These are phyloP conservation scores for Medauroidea extradentata DNA, from an alignment of 1,140 invertebrate genomes.

Conservation along the genomic window DNA sequence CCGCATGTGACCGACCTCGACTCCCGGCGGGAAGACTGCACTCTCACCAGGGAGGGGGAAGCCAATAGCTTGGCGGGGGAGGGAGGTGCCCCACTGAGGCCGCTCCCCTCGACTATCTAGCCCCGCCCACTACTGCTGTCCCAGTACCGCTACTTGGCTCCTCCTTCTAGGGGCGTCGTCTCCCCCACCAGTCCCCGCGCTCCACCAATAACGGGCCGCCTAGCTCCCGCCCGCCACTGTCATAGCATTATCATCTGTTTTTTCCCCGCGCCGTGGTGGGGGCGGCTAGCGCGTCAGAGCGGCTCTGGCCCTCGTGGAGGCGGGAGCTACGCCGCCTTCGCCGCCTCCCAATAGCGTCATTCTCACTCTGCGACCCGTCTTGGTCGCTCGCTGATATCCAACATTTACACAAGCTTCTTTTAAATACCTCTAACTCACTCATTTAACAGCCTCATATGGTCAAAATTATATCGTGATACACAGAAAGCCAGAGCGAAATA, in stretches of 20 bases:
- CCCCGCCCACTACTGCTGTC: background rate
- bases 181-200: constrained; percentile 1
- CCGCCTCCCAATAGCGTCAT: too few species aligned
- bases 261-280: background rate
- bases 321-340: background rate
- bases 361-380: background rate
- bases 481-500: too few species aligned
- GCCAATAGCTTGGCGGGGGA: too few species aligned
- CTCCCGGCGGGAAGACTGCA: too few species aligned
- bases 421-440: too few species aligned
- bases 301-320: background rate
- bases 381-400: background rate
- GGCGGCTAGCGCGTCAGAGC: background rate
- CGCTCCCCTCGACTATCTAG: background rate
- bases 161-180: background rate
- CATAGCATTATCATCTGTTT: constrained; percentile 23
- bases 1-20: too few species aligned
- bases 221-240: constrained; percentile 11
- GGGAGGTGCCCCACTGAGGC: too few species aligned
- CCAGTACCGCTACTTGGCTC: background rate
- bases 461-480: too few species aligned
- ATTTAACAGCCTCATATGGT: too few species aligned
- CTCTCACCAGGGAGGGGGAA: too few species aligned
- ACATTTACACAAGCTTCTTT: too few species aligned
- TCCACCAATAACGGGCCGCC: constrained; percentile 2